Evolutionary conservation across 2,797 vertebrate species (phyloP).

Genomic region (Gallinago nigripennis): DNA sequence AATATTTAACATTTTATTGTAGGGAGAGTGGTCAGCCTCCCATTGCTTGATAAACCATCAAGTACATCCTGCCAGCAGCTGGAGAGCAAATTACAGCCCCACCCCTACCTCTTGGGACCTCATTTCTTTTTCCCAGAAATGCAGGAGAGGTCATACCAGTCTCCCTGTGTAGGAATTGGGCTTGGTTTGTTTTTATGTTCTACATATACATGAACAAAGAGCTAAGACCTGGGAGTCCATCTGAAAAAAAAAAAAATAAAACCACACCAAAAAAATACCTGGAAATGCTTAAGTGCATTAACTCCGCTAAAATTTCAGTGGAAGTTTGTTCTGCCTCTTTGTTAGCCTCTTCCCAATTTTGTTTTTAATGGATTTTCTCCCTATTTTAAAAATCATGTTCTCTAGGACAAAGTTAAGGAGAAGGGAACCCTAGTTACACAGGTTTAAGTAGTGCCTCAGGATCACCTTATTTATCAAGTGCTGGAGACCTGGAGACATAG

Average conservation of each 20-base stretch:
- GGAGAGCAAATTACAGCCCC: constrained; percentile 45
- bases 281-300: background rate
- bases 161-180: background rate
- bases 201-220: background rate
- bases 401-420: background rate
- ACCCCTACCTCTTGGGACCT: constrained; percentile 41
- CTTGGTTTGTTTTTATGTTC: constrained; percentile 47
- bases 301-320: background rate
- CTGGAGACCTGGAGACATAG: background rate
- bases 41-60: constrained; percentile 28
- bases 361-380: background rate
- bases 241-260: background rate
- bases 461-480: background rate
- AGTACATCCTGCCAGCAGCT: constrained; percentile 44
- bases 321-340: background rate
- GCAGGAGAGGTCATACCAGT: constrained; percentile 41
- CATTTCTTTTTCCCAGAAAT: constrained; percentile 52
- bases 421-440: background rate
- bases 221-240: background rate
- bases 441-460: background rate
- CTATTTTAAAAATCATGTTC: background rate
- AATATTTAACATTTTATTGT: constrained; percentile 63
- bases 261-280: background rate
- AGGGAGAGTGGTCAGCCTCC: constrained; percentile 49
- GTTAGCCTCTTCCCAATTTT: background rate